Evolutionary conservation across 2,113 vertebrate species (phyloP).

Genomic region (Electrona antarctica): DNA sequence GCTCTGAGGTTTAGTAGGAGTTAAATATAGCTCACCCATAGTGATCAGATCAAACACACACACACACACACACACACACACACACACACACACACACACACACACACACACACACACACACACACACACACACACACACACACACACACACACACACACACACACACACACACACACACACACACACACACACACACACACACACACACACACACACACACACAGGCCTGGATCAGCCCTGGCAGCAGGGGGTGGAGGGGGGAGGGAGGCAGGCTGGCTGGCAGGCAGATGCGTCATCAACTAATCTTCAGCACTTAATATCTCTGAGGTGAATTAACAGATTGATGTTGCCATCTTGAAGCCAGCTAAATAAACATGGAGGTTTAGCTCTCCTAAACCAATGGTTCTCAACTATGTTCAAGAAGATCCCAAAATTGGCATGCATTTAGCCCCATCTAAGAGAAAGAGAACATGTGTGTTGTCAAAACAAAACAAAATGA

Average conservation of each 20-base stretch:
- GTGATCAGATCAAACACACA: conserved; percentile 70
- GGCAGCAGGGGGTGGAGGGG: conserved; percentile 43
- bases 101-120: conserved; percentile 4
- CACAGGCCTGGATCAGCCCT: conserved; percentile 52
- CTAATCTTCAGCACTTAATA: conserved; percentile 13
- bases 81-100: too few species aligned
- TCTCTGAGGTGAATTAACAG: too few species aligned
- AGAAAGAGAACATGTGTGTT: too few species aligned
- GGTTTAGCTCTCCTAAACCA: too few species aligned
- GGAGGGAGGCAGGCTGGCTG: neutral
- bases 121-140: conserved; percentile 65
- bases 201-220: too few species aligned
- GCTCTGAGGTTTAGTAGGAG: conserved; percentile 58
- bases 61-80: conserved; percentile 12
- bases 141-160: conserved; percentile 23
- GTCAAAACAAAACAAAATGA: too few species aligned
- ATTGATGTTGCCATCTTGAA: too few species aligned
- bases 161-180: conserved; percentile 1
- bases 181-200: conserved; percentile 42
- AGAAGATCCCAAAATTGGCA: too few species aligned
- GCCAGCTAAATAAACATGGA: too few species aligned
- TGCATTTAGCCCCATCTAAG: too few species aligned
- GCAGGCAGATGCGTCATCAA: conserved; percentile 10
- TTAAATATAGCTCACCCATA: conserved; percentile 67
- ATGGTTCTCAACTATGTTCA: too few species aligned